Base-by-base conservation (phyloP, 2,888 invertebrate genomes). In the Dorcus hopei region DNA sequence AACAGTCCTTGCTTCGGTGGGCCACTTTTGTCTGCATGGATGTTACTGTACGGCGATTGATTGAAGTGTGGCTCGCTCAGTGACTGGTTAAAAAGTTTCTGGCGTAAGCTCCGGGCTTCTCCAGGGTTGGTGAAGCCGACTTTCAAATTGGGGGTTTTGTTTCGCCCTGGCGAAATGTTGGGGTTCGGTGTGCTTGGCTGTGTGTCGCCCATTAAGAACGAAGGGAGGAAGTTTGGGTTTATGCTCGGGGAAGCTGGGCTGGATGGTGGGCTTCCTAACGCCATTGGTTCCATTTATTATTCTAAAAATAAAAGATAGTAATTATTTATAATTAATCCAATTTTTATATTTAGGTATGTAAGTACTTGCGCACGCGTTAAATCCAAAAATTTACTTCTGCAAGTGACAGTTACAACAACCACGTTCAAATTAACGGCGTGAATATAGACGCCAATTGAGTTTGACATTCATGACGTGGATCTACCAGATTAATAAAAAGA, bases 241-340 rank as follows among this genome's bases (percentile, higher is more conserved):
- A 83, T 81, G 63, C 84, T 85, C 23, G 87, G 84, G 14, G 86
- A 84, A 9, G 79, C 75, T n/a, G 90, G 88, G 65, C 88, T 88
- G 68, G 88, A 87, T 52, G 87, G 84, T 2, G 91, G 88, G 75
- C 91, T 91, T 61, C 92, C 92, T 65, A 93, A 79, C 54, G 87
- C 83, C 92, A 93, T 93, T 51, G 92, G 92, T 76, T 92, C 92
- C 91, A 92, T 92, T 76, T 33, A 7, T 33, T 33, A 33, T 6
- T 33, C 4, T 6, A 6, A 45, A 33, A 6, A 26, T 0, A 6
- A 33, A 33, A 33, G 6, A 33, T 33, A 6, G 3, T 33, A 52
- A 45, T 41, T 3, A 23, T 39, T 39, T 3, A 19, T 16, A 43
- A 16, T 43, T 16, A 43, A 11, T 16, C 9, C 43, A 3, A 9